phyloP scores from a whole-genome alignment of 2,113 vertebrate genomes.

The Condylura cristata region DNA sequence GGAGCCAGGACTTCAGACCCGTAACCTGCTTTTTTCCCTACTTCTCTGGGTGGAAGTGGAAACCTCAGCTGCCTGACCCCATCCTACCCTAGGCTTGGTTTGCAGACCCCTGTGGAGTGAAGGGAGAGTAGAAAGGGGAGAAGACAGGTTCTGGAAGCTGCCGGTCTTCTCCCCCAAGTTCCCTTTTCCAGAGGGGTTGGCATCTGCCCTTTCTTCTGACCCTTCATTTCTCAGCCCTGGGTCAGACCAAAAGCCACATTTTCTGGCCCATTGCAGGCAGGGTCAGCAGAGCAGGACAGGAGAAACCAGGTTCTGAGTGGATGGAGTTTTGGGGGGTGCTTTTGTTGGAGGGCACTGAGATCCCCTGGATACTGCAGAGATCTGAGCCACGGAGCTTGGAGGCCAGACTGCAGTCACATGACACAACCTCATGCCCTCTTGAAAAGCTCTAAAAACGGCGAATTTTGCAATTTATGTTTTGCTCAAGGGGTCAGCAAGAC shows the following conservation, averaged over 20 bases:
- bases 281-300: neutral
- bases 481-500: neutral
- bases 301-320: neutral
- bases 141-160: neutral
- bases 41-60: neutral
- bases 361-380: neutral
- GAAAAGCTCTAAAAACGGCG: neutral
- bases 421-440: neutral
- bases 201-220: neutral
- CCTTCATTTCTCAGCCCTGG: neutral
- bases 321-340: neutral
- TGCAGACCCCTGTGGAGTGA: neutral
- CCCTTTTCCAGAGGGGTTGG: neutral
- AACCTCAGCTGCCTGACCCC: neutral
- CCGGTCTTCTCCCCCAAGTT: neutral
- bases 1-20: neutral
- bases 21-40: neutral
- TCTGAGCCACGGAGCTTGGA: neutral
- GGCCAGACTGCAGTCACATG: neutral
- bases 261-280: neutral
- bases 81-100: neutral
- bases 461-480: slow-evolving; percentile 26
- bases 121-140: neutral
- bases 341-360: neutral
- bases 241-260: neutral